These are phyloP conservation scores for Natator depressus DNA, from an alignment of 2,113 vertebrate genomes.

Conservation along the genomic window DNA sequence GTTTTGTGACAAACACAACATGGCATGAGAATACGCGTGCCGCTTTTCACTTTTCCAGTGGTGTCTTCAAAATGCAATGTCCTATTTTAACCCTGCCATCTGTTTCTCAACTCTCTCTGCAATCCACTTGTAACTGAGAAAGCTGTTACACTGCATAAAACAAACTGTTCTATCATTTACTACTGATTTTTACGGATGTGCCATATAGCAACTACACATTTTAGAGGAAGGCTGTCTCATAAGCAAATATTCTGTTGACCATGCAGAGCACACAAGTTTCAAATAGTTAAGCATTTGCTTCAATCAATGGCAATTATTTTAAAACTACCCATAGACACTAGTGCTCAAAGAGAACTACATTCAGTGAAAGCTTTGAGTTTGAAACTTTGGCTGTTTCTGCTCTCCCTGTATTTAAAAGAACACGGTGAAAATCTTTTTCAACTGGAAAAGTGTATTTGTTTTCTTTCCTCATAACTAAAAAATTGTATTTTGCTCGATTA, in stretches of 20 bases:
- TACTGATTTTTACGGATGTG: fast-evolving
- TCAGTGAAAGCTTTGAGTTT: neutral
- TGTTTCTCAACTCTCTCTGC: conserved; percentile 11
- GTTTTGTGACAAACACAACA: conserved; percentile 2
- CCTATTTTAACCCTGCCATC: conserved; percentile 73
- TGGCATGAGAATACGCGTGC: conserved; percentile 59
- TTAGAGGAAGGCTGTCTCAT: neutral
- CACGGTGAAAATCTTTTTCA: neutral
- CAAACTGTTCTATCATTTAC: neutral
- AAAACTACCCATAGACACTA: neutral
- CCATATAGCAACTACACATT: neutral
- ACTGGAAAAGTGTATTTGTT: conserved; percentile 21
- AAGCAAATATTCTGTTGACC: neutral
- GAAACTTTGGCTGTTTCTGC: neutral
- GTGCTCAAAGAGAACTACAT: neutral
- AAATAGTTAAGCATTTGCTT: fast-evolving
- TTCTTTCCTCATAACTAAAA: conserved; percentile 60
- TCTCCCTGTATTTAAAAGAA: neutral
- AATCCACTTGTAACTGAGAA: neutral
- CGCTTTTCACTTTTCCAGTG: conserved; percentile 44
- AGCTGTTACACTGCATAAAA: neutral
- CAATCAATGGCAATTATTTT: fast-evolving
- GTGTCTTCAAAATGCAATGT: conserved; percentile 3
- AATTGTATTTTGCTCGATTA: conserved; percentile 14
- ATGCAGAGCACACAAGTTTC: fast-evolving